These are phyloP conservation scores for Amiota minor DNA, from an alignment of 2,888 invertebrate genomes.

Conservation along the genomic window DNA sequence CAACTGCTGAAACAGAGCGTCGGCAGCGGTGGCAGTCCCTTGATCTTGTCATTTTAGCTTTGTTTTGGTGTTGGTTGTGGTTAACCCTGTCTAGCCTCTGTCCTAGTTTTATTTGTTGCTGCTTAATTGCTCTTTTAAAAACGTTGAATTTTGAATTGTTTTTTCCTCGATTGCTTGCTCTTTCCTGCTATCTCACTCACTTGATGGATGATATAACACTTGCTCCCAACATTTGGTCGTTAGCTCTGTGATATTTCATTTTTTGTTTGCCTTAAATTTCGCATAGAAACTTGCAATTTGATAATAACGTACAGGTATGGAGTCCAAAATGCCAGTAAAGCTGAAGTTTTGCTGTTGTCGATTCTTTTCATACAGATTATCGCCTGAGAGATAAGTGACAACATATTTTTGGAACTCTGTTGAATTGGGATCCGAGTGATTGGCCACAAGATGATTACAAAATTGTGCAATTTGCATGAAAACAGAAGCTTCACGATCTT, in stretches of 20 bases:
- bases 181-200: slow-evolving; percentile 43
- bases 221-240: slow-evolving; percentile 48
- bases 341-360: slow-evolving; percentile 78
- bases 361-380: slow-evolving; percentile 71
- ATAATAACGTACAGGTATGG: slow-evolving; percentile 87
- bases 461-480: slow-evolving; percentile 73
- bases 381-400: slow-evolving; percentile 86
- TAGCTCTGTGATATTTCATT: slow-evolving; percentile 61
- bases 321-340: slow-evolving; percentile 83
- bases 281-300: slow-evolving; percentile 87
- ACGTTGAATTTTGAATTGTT: slow-evolving; percentile 53
- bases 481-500: slow-evolving; percentile 72
- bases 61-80: too few species aligned
- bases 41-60: too few species aligned
- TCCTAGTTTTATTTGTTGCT: slow-evolving; percentile 56
- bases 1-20: too few species aligned
- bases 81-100: slow-evolving; percentile 50
- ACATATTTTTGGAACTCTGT: slow-evolving; percentile 75
- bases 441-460: slow-evolving; percentile 72
- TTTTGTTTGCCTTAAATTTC: slow-evolving; percentile 84
- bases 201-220: slow-evolving; percentile 34
- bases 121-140: slow-evolving; percentile 54
- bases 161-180: slow-evolving; percentile 54
- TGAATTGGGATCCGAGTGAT: slow-evolving; percentile 75
- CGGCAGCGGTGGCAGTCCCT: too few species aligned